Evolutionary conservation across 1,140 invertebrate genomes (phyloP), one percentile per base, ranked within the genome.

Genomic region (Cydia pomonella): DNA sequence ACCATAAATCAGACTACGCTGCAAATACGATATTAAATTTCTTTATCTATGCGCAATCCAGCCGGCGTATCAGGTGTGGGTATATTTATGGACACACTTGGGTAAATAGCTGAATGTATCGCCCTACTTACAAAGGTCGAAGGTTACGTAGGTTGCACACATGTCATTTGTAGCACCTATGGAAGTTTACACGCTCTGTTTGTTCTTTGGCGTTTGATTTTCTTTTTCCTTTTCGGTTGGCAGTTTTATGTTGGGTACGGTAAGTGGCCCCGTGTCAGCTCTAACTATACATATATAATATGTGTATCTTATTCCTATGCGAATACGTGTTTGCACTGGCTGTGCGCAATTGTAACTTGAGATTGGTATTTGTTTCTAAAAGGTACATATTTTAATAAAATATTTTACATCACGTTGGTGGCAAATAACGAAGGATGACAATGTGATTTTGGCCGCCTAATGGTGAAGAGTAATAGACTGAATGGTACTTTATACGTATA

Each of bases 41-140:
- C 87, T 88, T 89, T 87, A 89, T 87, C 83, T 85, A 84, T 76
- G 80, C 82, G 78, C 82, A 82, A 89, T 88, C 87, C 83, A 86
- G 80, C 81, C 79, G 81, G 80, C 64, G 18, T 85, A 87, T 84
- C 87, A 92, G 88, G 88, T 92, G 88, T 80, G 87, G 77, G 73
- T 85, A 82, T 85, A 89, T 90, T 89, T 90, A 89, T 84, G 84
- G 63, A 78, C 81, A 81, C 83, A 90, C 78, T 81, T 86, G 89
- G 75, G 79, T 79, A 84, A 87, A 69, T 84, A 84, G 77, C 75
- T 82, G 82, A 87, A 88, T 87, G 84, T 87, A 89, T 89, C 87
- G 82, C 84, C 81, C 84, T 83, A 88, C 84, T 88, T 88, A 86
- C 79, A 47, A 77, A 82, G 85, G 82, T 84, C 82, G 82, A 82